These are phyloP conservation scores for Cerastoderma edule DNA, from an alignment of 2,888 invertebrate species.

Conservation along the genomic window DNA sequence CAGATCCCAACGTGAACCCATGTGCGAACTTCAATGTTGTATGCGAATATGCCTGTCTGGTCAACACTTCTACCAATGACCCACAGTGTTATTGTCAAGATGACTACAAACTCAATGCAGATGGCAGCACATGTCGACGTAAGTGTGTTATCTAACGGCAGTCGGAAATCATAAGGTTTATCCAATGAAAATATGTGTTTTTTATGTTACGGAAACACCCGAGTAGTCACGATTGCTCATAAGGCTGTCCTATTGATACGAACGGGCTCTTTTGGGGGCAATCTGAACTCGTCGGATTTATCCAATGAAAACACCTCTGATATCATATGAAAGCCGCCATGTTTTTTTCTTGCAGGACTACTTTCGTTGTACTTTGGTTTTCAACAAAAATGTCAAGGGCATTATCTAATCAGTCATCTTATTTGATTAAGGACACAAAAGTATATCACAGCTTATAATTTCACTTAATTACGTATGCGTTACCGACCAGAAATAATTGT, in stretches of 20 bases:
- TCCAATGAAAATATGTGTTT: background rate
- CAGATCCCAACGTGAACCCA: conserved; percentile 30
- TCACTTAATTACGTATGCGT: no score
- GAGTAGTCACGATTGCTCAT: background rate
- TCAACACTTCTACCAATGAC: conserved; percentile 11
- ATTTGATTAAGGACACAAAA: no score
- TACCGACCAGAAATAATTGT: no score
- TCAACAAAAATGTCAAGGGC: no score
- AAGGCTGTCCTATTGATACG: background rate
- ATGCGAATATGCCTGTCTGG: conserved; percentile 42
- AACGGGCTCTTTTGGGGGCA: no score
- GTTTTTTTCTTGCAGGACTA: no score
- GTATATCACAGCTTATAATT: no score
- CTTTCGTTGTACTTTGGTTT: no score
- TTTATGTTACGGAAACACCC: background rate
- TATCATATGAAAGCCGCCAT: no score
- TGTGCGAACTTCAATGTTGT: conserved; percentile 26
- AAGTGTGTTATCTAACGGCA: background rate
- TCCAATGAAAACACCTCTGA: no score
- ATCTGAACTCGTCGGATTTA: no score
- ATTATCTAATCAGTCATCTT: no score
- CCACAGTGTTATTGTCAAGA: conserved; percentile 38
- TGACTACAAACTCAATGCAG: conserved; percentile 33
- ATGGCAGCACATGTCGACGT: conserved; percentile 36
- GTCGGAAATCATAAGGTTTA: background rate